These are phyloP conservation scores for Eledona agricola DNA, from an alignment of 2,888 invertebrate species.

Conservation along the genomic window DNA sequence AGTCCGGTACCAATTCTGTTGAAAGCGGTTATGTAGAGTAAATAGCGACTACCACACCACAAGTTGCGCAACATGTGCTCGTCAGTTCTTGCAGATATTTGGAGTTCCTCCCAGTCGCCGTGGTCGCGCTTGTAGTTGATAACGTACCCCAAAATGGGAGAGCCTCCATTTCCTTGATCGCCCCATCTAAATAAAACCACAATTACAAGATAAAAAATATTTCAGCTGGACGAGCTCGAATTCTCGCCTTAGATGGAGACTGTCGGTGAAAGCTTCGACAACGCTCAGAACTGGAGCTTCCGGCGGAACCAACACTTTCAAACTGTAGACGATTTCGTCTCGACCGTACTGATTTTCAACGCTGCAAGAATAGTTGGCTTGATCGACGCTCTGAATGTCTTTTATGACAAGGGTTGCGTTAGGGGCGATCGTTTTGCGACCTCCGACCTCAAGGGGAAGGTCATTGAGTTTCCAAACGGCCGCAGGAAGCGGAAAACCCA, in stretches of 20 bases:
- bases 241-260: conserved; percentile 80
- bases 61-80: conserved; percentile 82
- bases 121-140: conserved; percentile 90
- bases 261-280: conserved; percentile 83
- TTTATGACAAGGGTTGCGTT: conserved; percentile 81
- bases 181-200: conserved; percentile 52
- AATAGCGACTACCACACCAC: conserved; percentile 89
- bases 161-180: conserved; percentile 83
- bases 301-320: conserved; percentile 82
- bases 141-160: conserved; percentile 83
- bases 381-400: conserved; percentile 82
- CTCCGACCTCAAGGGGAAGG: conserved; percentile 75
- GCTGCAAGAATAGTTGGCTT: conserved; percentile 89
- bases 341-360: conserved; percentile 86
- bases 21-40: conserved; percentile 88
- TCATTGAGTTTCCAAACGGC: conserved; percentile 84
- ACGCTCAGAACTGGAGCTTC: conserved; percentile 85
- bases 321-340: conserved; percentile 82
- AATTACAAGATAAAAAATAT: background rate
- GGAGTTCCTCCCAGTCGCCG: conserved; percentile 91
- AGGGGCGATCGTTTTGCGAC: conserved; percentile 71
- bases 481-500: conserved; percentile 81
- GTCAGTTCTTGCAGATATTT: conserved; percentile 82
- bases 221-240: background rate
- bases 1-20: conserved; percentile 89